phyloP scores from a whole-genome alignment of 2,113 vertebrate species.

The Oreocharis arfaki region DNA sequence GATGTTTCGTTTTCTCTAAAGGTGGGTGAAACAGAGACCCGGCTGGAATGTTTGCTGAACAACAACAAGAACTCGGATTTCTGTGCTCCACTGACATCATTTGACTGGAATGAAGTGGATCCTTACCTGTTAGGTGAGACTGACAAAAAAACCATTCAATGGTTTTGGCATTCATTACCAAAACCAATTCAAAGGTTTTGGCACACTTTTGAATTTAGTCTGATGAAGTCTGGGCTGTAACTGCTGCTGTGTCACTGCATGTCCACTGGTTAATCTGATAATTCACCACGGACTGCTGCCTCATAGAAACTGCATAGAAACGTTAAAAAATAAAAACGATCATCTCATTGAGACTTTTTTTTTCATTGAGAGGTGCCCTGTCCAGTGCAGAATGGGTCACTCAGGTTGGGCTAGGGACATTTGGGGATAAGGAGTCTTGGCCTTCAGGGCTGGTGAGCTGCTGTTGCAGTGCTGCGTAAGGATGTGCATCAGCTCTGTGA shows the following conservation, averaged over 20 bases:
- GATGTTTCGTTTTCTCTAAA: slow-evolving; percentile 44
- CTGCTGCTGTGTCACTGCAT: background rate
- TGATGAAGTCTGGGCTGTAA: background rate
- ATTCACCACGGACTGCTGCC: background rate
- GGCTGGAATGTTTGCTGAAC: slow-evolving; percentile 96
- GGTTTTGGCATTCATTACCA: too few relatives aligned
- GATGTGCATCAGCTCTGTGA: background rate
- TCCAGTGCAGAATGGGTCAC: background rate
- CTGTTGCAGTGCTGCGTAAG: background rate
- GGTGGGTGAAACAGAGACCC: slow-evolving; percentile 97
- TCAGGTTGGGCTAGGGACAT: background rate
- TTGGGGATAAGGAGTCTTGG: background rate
- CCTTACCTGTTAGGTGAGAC: slow-evolving; percentile 92
- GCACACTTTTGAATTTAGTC: background rate
- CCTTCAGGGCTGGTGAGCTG: background rate
- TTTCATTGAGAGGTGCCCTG: background rate
- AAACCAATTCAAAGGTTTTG: too few relatives aligned
- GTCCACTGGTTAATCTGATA: background rate
- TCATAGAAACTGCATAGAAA: background rate
- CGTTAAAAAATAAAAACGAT: background rate
- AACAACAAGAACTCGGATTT: slow-evolving; percentile 99
- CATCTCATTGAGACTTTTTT: background rate
- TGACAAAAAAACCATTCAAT: too few relatives aligned
- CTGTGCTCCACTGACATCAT: slow-evolving; percentile 96
- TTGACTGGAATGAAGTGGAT: slow-evolving; percentile 99